Conservation (phyloP, 2,113 vertebrate genomes). For the Passerina amoena region DNA sequence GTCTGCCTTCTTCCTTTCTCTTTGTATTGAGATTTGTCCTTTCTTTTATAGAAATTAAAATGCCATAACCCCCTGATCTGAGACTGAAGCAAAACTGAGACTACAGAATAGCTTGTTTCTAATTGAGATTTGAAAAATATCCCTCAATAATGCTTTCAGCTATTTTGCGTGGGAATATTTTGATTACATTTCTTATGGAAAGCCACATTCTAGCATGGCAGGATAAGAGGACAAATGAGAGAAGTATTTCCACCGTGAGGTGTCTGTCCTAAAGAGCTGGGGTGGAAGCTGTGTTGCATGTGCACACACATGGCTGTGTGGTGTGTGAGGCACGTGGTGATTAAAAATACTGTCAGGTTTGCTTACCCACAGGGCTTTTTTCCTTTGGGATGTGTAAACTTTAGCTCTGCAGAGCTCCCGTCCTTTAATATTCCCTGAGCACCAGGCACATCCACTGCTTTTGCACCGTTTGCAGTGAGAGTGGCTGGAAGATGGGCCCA, state of each 20-base stretch:
- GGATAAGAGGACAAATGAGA: neutral
- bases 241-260: neutral
- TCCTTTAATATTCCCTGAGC: neutral
- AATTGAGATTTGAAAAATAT: slow-evolving; percentile 34
- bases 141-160: neutral
- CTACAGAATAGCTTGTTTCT: slow-evolving; percentile 17
- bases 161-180: slow-evolving; percentile 34
- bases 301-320: neutral
- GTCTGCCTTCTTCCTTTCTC: slow-evolving; percentile 5
- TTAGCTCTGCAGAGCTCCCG: neutral
- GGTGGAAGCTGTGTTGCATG: neutral
- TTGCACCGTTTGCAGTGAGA: rapidly evolving
- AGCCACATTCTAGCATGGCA: neutral
- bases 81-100: slow-evolving; percentile 16
- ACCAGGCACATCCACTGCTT: neutral
- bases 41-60: slow-evolving; percentile 30
- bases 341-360: neutral
- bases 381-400: neutral
- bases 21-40: slow-evolving; percentile 27
- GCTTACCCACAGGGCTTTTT: neutral
- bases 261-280: neutral
- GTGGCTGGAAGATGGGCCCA: neutral
- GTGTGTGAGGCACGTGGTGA: rapidly evolving
- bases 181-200: slow-evolving; percentile 11
- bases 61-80: neutral